Conservation (phyloP, 2,797 vertebrate genomes). For the Sitta carolinensis region DNA sequence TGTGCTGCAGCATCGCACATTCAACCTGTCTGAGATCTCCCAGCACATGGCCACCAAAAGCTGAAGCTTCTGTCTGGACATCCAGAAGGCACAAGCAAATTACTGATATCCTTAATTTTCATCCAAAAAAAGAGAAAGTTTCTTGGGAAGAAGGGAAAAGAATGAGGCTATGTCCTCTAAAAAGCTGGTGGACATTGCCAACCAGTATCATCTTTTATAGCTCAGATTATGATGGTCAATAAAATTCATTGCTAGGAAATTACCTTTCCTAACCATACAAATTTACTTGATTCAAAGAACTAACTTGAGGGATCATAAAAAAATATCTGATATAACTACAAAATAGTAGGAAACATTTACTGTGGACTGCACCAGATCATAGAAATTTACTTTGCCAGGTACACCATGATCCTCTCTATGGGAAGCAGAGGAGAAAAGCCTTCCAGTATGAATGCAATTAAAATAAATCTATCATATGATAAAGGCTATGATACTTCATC, state of each 20-base stretch:
- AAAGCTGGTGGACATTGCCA: background rate
- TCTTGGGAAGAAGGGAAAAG: background rate
- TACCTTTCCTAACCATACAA: background rate
- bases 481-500: background rate
- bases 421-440: background rate
- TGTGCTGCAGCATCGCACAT: rapidly evolving
- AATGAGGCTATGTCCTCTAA: background rate
- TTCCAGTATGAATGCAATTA: background rate
- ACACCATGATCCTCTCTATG: background rate
- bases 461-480: background rate
- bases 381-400: background rate
- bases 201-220: background rate
- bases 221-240: background rate
- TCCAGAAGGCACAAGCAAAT: constrained; percentile 38
- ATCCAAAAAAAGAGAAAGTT: background rate
- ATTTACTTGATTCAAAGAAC: background rate
- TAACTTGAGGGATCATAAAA: background rate
- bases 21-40: background rate
- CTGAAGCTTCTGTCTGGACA: background rate
- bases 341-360: background rate
- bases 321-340: background rate
- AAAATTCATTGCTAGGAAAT: background rate
- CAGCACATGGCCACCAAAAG: rapidly evolving
- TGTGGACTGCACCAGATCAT: background rate
- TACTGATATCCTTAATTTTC: background rate